Evolutionary conservation across 2,888 invertebrate species (phyloP), one percentile per base, ranked within the genome.

Genomic region (Agriopis aurantiaria): DNA sequence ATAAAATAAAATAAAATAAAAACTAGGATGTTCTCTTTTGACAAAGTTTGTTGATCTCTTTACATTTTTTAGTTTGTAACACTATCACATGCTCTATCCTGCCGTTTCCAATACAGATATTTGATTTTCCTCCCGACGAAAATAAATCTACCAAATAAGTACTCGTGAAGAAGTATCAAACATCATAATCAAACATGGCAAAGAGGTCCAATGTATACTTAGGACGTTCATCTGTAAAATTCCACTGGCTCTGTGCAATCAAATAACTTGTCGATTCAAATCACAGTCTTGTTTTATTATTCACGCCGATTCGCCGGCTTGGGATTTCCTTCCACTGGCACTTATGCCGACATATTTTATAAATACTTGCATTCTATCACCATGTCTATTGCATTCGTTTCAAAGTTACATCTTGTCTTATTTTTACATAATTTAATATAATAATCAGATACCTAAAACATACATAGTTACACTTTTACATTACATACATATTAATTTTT

Each of bases 261-360:
- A 80, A 76, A 72, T 75, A 73, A 76, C 75, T 76, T 76, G 75
- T 70, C 65, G 72, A 79, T 80, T 78, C 78, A 75, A 76, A 79
- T 79, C 78, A 78, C 78, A 78, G 65, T 71, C 72, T 70, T 66
- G 64, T 78, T 76, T 78, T 76, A 76, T 71, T 78, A 77, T 79
- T 78, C 77, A 75, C 69, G 71, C 69, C 70, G 71, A 74, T 74
- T 69, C 67, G 43, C 71, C 57, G 60, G 46, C 73, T 79, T 75
- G 73, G 71, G 77, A 72, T 77, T 75, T 78, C 76, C 77, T 78
- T 78, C 75, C 74, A 76, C 69, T 75, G 56, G 69, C 62, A 61
- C 62, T 69, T 68, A 59, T 63, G 72, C 70, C 66, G 58, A 33
- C 58, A 68, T 60, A 71, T 71, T 67, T 71, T 56, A 67, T 71